Percentiles rank a stretch among this genome's conserved stretches.
phyloP scores from a whole-genome alignment of 2,888 invertebrate species.

The Sisyra nigra region DNA sequence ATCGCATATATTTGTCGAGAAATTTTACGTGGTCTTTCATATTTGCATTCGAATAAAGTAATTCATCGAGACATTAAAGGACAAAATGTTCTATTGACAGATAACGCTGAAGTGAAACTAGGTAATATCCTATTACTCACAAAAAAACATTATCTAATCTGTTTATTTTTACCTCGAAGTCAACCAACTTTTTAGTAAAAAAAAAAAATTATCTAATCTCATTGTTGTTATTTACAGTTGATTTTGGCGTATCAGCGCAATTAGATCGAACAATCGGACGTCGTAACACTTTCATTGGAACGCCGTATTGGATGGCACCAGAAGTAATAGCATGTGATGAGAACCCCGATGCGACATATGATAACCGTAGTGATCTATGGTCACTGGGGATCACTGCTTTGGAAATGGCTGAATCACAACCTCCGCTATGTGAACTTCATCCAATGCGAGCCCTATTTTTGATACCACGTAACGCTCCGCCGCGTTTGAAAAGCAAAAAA shows the following conservation, averaged over 20 bases:
- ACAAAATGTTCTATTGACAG: slow-evolving; percentile 97
- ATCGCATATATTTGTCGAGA: slow-evolving; percentile 98
- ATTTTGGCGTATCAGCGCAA: slow-evolving; percentile 99
- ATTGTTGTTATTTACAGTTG: slow-evolving; percentile 59
- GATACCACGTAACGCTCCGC: slow-evolving; percentile 95
- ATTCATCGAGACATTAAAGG: slow-evolving; percentile 99
- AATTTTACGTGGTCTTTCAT: slow-evolving; percentile 86
- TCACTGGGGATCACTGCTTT: slow-evolving; percentile 92
- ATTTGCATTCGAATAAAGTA: slow-evolving; percentile 96
- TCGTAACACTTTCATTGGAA: slow-evolving; percentile 97
- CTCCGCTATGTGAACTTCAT: slow-evolving; percentile 97
- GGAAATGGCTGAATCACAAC: slow-evolving; percentile 99
- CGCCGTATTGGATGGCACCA: slow-evolving; percentile 98
- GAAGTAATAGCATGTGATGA: slow-evolving; percentile 99
- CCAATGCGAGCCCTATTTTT: slow-evolving; percentile 98
- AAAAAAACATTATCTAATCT: too few relatives aligned
- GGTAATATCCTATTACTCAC: slow-evolving; percentile 34
- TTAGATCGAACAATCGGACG: slow-evolving; percentile 97
- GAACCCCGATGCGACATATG: slow-evolving; percentile 98
- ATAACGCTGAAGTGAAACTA: slow-evolving; percentile 98
- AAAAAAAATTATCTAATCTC: too few relatives aligned
- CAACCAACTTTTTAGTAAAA: too few relatives aligned
- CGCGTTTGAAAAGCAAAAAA: slow-evolving; percentile 92
- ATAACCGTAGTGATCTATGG: slow-evolving; percentile 89
- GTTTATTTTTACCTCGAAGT: too few relatives aligned